These are phyloP conservation scores for Girardia tigrina DNA, from an alignment of 2,888 invertebrate genomes.

Conservation along the genomic window DNA sequence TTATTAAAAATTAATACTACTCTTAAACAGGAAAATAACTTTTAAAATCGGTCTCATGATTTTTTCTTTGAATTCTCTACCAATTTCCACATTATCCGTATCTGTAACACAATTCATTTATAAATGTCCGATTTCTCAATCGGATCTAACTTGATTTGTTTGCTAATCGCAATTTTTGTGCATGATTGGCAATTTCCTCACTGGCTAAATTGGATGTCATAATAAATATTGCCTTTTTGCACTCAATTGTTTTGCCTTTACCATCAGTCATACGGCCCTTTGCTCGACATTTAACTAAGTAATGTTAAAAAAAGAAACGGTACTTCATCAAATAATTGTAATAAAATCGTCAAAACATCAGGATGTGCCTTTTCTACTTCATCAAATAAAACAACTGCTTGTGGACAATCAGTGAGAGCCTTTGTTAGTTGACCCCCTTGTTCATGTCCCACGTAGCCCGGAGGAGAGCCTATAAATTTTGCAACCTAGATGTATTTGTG, in stretches of 20 bases:
- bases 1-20: too few species aligned
- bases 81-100: constrained; percentile 26
- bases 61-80: constrained; percentile 62
- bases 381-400: constrained; percentile 71
- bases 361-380: constrained; percentile 87
- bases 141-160: not conserved
- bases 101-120: constrained; percentile 16
- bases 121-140: not conserved
- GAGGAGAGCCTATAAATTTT: constrained; percentile 79
- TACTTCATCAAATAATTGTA: constrained; percentile 78
- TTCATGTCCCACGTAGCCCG: constrained; percentile 73
- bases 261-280: constrained; percentile 76
- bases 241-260: constrained; percentile 73
- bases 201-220: constrained; percentile 76
- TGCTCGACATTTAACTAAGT: not conserved
- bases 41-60: constrained; percentile 66
- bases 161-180: not conserved
- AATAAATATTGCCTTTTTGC: constrained; percentile 79
- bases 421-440: constrained; percentile 65
- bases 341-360: constrained; percentile 71
- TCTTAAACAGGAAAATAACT: too few species aligned
- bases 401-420: constrained; percentile 55
- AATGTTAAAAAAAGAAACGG: not conserved
- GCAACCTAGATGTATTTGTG: too few species aligned
- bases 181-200: constrained; percentile 73